Percentiles rank a stretch among this genome's conserved stretches.
These are phyloP conservation scores for Armadillidium nasatum DNA, from an alignment of 1,140 invertebrate species.

Conservation along the genomic window DNA sequence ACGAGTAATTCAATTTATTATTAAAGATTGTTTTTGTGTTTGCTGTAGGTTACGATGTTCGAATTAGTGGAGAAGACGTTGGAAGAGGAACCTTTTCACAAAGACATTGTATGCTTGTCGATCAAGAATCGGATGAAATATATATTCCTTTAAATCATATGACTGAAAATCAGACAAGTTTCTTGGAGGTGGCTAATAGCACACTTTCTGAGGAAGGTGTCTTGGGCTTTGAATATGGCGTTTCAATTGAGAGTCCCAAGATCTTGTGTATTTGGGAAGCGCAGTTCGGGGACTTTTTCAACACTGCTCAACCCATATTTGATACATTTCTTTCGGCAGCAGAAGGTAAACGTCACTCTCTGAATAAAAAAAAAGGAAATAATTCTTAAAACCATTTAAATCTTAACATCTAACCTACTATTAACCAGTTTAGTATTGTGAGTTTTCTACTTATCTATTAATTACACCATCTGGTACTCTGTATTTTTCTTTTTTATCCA, in stretches of 20 bases:
- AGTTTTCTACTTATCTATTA: not conserved
- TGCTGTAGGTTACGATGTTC: conserved; percentile 79
- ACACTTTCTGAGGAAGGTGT: conserved; percentile 95
- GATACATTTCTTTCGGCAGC: conserved; percentile 87
- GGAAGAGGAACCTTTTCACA: conserved; percentile 95
- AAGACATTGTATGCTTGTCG: conserved; percentile 87
- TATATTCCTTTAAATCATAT: conserved; percentile 86
- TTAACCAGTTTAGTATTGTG: too few species aligned
- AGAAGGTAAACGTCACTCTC: too few species aligned
- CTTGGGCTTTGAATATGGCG: conserved; percentile 88
- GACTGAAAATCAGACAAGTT: conserved; percentile 55
- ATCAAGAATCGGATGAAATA: conserved; percentile 79
- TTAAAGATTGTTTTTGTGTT: conserved; percentile 47
- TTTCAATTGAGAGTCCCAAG: conserved; percentile 71
- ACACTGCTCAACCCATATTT: conserved; percentile 93
- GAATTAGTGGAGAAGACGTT: conserved; percentile 95
- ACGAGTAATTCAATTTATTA: not conserved
- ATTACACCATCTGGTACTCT: not conserved
- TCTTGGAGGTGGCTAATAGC: conserved; percentile 82
- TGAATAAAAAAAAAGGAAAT: too few species aligned
- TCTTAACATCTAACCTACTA: too few species aligned
- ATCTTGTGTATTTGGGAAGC: conserved; percentile 94
- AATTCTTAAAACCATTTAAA: too few species aligned
- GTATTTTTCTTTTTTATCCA: not conserved
- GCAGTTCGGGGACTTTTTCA: conserved; percentile 96